These are phyloP conservation scores for Ceyx erithaca DNA, from an alignment of 2,797 vertebrate genomes.

Conservation along the genomic window DNA sequence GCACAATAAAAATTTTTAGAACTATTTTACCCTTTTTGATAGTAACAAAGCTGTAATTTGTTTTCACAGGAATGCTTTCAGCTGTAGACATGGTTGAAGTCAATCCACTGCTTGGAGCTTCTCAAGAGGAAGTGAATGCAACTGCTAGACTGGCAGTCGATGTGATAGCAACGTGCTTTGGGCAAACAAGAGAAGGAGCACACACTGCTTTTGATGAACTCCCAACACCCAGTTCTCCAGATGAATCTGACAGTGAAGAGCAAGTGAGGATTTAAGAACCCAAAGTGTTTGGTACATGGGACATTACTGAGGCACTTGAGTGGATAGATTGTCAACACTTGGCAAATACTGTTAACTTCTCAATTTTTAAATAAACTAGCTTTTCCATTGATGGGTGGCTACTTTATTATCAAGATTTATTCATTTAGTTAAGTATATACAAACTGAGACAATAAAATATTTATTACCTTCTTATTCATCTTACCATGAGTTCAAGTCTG, in stretches of 20 bases:
- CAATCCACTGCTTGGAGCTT: constrained; percentile 88
- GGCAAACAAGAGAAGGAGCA: constrained; percentile 91
- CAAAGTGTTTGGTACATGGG: neutral
- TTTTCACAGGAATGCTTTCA: constrained; percentile 89
- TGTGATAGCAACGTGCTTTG: constrained; percentile 91
- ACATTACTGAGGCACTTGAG: constrained; percentile 57
- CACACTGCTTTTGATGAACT: constrained; percentile 82
- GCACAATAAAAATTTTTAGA: neutral
- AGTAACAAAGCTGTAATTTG: neutral
- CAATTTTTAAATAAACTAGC: constrained; percentile 62
- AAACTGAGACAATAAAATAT: constrained; percentile 75
- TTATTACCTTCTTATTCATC: constrained; percentile 76
- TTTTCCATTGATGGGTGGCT: constrained; percentile 63
- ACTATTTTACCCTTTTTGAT: neutral
- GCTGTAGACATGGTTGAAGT: constrained; percentile 96
- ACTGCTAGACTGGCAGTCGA: constrained; percentile 91
- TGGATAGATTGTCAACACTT: constrained; percentile 40
- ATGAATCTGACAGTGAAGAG: constrained; percentile 82
- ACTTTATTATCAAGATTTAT: constrained; percentile 67
- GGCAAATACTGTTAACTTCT: constrained; percentile 49
- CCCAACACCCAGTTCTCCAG: constrained; percentile 79
- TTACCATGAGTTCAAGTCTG: constrained; percentile 60
- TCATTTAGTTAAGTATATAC: constrained; percentile 59
- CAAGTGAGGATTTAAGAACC: constrained; percentile 79
- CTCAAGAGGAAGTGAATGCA: constrained; percentile 86